phyloP scores from a whole-genome alignment of 2,797 vertebrate genomes.

The Helostoma temminkii region DNA sequence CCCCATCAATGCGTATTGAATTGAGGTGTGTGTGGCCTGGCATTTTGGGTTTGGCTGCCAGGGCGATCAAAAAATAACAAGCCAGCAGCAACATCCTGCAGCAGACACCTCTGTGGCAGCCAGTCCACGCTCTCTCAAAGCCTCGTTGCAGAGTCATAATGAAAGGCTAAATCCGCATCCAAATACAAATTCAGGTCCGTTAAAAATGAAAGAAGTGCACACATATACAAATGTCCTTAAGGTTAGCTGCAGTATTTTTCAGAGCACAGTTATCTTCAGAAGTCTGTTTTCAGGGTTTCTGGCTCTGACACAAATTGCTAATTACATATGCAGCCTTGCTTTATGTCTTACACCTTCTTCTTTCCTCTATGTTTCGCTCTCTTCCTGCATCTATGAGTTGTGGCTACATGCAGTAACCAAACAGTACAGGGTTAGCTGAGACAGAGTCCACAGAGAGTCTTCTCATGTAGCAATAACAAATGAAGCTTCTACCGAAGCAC shows the following conservation, averaged over 20 bases:
- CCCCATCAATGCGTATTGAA: conserved; percentile 95
- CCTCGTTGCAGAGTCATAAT: conserved; percentile 77
- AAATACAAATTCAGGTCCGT: conserved; percentile 73
- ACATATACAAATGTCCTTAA: conserved; percentile 68
- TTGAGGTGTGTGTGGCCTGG: conserved; percentile 94
- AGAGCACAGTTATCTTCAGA: conserved; percentile 71
- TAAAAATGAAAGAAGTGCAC: conserved; percentile 69
- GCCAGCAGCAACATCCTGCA: conserved; percentile 63
- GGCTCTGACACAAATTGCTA: conserved; percentile 68
- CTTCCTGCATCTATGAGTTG: conserved; percentile 53
- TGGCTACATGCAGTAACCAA: conserved; percentile 54
- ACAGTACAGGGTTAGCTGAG: conserved; percentile 56
- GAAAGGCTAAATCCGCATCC: conserved; percentile 76
- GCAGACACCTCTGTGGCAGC: conserved; percentile 59
- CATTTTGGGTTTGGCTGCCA: conserved; percentile 89
- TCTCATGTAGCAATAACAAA: conserved; percentile 70
- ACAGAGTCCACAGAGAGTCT: conserved; percentile 56
- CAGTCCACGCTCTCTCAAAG: conserved; percentile 64
- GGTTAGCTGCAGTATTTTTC: conserved; percentile 67
- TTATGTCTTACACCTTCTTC: conserved; percentile 57
- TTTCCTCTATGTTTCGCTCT: conserved; percentile 55
- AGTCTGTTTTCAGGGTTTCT: conserved; percentile 72
- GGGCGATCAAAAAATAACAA: conserved; percentile 65
- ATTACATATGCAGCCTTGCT: conserved; percentile 59
- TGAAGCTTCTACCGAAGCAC: conserved; percentile 50